These are phyloP conservation scores for Thalassaphorura encarpata DNA, from an alignment of 1,140 invertebrate species.

Conservation along the genomic window DNA sequence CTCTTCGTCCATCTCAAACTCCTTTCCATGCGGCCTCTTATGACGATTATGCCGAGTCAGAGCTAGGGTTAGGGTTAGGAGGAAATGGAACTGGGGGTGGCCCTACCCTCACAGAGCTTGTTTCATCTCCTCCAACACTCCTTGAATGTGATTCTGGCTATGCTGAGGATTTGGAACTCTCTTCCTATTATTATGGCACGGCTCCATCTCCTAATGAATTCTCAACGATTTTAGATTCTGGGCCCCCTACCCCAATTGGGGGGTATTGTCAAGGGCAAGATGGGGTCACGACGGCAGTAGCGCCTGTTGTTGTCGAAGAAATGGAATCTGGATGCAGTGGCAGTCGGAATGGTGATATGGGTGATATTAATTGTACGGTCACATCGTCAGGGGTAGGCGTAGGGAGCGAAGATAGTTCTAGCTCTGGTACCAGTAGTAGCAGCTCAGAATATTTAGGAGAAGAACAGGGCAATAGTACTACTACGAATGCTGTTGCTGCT, in stretches of 20 bases:
- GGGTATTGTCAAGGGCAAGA: neutral
- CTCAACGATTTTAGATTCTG: neutral
- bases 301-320: neutral
- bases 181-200: constrained; percentile 23
- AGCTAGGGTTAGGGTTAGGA: neutral
- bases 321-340: neutral
- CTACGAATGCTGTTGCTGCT: neutral
- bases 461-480: neutral
- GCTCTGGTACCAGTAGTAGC: neutral
- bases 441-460: neutral
- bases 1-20: constrained; percentile 21
- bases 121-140: constrained; percentile 1
- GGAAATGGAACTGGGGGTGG: neutral
- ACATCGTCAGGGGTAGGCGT: neutral
- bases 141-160: constrained; percentile 31
- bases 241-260: neutral
- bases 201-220: neutral
- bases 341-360: constrained; percentile 6
- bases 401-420: neutral
- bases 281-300: neutral
- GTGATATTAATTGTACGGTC: neutral
- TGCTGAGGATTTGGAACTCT: constrained; percentile 25
- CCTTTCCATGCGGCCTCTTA: constrained; percentile 30
- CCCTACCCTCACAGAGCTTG: neutral
- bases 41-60: constrained; percentile 18